These are phyloP conservation scores for Gryllus longicercus DNA, from an alignment of 2,888 invertebrate genomes.

Conservation along the genomic window DNA sequence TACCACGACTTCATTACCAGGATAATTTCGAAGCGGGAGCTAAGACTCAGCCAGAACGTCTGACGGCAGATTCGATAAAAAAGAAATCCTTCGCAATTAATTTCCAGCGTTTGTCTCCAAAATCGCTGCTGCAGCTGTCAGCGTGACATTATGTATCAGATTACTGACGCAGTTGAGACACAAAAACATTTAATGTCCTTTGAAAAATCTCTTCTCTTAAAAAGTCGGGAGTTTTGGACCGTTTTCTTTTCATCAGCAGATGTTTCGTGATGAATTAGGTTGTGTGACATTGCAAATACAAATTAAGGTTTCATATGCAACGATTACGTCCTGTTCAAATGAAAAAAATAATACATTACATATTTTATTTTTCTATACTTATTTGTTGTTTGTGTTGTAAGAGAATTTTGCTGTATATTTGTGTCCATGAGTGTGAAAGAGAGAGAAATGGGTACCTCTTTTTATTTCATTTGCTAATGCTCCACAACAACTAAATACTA, in stretches of 20 bases:
- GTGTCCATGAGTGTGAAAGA: no score
- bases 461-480: no score
- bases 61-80: background rate
- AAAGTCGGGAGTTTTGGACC: background rate
- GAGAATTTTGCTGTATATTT: no score
- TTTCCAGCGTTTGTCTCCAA: background rate
- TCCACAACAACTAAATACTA: no score
- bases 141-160: background rate
- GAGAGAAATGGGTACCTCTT: no score
- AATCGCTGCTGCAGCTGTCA: background rate
- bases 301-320: no score
- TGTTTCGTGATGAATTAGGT: background rate
- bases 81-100: background rate
- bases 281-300: no score
- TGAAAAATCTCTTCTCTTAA: background rate
- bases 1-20: conserved; percentile 4
- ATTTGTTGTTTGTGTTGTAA: no score
- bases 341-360: no score
- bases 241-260: background rate
- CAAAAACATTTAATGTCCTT: background rate
- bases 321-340: no score
- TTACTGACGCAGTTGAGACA: background rate
- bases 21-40: background rate
- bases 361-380: no score
- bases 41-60: no score